Evolutionary conservation across 2,888 invertebrate species (phyloP).

Genomic region (Melipona beecheii): DNA sequence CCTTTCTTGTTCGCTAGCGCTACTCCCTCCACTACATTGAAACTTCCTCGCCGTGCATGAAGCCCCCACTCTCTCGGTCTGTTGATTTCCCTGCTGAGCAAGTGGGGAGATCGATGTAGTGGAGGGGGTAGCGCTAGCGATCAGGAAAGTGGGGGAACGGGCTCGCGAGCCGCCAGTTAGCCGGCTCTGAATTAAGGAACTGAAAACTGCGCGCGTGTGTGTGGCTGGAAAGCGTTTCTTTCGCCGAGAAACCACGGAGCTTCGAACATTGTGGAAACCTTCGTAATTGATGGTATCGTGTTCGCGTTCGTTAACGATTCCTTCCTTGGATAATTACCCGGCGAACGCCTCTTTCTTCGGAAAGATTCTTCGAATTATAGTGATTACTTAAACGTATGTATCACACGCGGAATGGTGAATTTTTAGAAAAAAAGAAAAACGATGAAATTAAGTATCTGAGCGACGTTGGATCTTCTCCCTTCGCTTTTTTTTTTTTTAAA

Average conservation of each 20-base stretch:
- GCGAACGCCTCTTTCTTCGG: not conserved
- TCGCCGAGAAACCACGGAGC: not conserved
- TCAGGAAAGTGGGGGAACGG: too few species aligned
- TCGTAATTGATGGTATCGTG: constrained; percentile 17
- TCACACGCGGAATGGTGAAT: not conserved
- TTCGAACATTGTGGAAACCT: constrained; percentile 9
- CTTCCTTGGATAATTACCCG: not conserved
- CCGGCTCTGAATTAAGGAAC: not conserved
- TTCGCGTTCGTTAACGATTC: constrained; percentile 26
- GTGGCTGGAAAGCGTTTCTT: not conserved
- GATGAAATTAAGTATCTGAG: not conserved
- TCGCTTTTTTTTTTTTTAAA: not conserved
- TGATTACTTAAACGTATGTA: constrained; percentile 18
- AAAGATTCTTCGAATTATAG: constrained; percentile 9
- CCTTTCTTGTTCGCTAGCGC: too few species aligned
- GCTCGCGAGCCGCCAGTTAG: too few species aligned
- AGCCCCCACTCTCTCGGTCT: too few species aligned
- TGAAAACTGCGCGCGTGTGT: not conserved
- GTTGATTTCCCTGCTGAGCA: too few species aligned
- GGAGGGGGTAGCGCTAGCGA: too few species aligned
- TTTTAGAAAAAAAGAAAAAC: not conserved
- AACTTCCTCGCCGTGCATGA: too few species aligned
- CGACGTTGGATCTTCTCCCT: not conserved
- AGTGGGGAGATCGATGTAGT: too few species aligned
- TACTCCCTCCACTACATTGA: too few species aligned